A percentile compares a stretch with the other conserved stretches of the same genome.
phyloP scores from a whole-genome alignment of 2,113 vertebrate species.

The Neotragus moschatus region DNA sequence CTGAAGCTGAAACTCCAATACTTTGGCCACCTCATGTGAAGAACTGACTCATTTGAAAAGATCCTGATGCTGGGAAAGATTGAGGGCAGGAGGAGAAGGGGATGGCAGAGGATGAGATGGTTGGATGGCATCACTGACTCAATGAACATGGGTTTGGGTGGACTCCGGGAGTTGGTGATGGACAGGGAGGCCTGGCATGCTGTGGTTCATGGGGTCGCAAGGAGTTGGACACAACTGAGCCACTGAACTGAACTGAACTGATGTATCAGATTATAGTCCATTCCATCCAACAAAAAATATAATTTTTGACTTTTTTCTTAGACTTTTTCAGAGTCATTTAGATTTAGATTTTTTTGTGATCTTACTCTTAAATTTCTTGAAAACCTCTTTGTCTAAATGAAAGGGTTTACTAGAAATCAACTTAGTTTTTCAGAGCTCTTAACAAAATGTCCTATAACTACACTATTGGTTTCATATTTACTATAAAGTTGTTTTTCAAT shows the following conservation, averaged over 20 bases:
- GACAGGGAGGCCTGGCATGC: background rate
- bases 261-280: background rate
- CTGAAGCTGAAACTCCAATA: background rate
- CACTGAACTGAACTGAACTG: background rate
- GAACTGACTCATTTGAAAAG: background rate
- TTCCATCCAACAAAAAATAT: background rate
- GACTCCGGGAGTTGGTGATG: background rate
- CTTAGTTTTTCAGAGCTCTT: background rate
- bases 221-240: background rate
- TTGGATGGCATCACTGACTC: background rate
- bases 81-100: background rate
- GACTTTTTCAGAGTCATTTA: background rate
- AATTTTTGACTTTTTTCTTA: background rate
- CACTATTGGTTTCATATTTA: background rate
- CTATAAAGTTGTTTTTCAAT: background rate
- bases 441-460: background rate
- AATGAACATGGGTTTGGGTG: background rate
- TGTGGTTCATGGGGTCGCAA: fast-evolving
- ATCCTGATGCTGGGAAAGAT: background rate
- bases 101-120: background rate
- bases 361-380: background rate
- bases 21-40: background rate
- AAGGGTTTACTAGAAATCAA: background rate
- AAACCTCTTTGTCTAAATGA: background rate
- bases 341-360: background rate